Evolutionary conservation across 2,888 invertebrate genomes (phyloP), one percentile per base, ranked within the genome.

Genomic region (Dryobotodes eremita): DNA sequence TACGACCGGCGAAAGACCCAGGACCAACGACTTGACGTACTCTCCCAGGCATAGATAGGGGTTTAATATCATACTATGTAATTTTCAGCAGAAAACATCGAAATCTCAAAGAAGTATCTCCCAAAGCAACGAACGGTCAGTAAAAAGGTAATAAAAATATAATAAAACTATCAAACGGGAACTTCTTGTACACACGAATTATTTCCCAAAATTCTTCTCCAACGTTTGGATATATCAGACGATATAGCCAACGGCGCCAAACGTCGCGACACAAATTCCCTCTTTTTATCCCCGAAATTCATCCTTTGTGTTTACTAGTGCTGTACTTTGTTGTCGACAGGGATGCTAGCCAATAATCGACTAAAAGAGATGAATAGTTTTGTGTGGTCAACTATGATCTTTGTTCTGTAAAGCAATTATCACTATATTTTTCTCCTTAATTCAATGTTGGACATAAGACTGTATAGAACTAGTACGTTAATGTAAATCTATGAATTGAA

Each of bases 271-370:
- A 80, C 65, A 82, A 79, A 83, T 83, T 78, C 71, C 70, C 55
- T 85, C 88, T 88, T 75, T 89, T 89, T 87, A 80, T 87, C 64
- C 71, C 57, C 71, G 75, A 79, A 85, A 79, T 83, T 85, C 59
- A 80, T 84, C 69, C 62, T 59, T 64, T 55, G 59, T 82, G 59
- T 64, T 69, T 62, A 68, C 36, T 85, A 85, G 88, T 84, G 87
- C 20, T 75, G 85, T 61, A 31, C 53, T 36, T 2, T 62, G 31
- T 74, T 61, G n/a, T 70, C 75, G 79, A 70, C 62, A 48, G 4
- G 2, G 26, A 23, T 80, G 48, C 36, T 11, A n/a, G 2, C 5
- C 55, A 48, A 20, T 42, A 48, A 26, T 23, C 15, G 11, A 17
- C 36, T 69, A 5, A 46, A 66, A 11, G 59, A 57, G 3, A 17